A percentile compares a stretch with the other conserved stretches of the same genome.
These are phyloP conservation scores for Clarias fuscus DNA, from an alignment of 2,797 vertebrate species.

Conservation along the genomic window DNA sequence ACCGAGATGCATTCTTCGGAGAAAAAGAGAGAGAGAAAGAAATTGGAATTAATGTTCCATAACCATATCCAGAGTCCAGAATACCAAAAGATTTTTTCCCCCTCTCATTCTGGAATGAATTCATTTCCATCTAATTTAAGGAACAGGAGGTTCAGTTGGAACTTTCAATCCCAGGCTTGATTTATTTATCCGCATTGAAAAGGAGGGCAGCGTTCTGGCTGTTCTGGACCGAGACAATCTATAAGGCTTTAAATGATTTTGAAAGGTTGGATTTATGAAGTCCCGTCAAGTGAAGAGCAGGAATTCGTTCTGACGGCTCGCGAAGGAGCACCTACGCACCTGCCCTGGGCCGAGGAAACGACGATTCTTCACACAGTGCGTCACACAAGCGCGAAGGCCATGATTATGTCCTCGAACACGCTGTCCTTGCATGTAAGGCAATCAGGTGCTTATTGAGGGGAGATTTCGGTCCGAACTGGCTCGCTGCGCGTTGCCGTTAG, in stretches of 20 bases:
- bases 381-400: conserved; percentile 19
- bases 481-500: neutral
- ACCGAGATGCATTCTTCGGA: conserved; percentile 19
- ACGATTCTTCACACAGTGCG: conserved; percentile 39
- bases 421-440: neutral
- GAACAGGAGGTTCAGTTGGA: conserved; percentile 1
- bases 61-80: conserved; percentile 48
- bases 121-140: conserved; percentile 60
- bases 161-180: conserved; percentile 47
- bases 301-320: conserved; percentile 52
- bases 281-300: conserved; percentile 42
- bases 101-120: conserved; percentile 61
- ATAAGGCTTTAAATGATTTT: conserved; percentile 57
- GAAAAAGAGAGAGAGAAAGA: conserved; percentile 5
- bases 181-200: conserved; percentile 57
- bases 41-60: conserved; percentile 40
- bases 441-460: neutral
- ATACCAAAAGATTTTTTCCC: conserved; percentile 44
- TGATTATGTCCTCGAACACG: neutral
- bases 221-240: conserved; percentile 53
- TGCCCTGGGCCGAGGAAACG: conserved; percentile 53
- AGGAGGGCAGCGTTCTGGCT: conserved; percentile 36
- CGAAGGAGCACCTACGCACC: conserved; percentile 58
- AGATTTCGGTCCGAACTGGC: conserved; percentile 28
- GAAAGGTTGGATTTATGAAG: conserved; percentile 54